phyloP scores from a whole-genome alignment of 2,797 vertebrate species.

The Clarias platycephalus region DNA sequence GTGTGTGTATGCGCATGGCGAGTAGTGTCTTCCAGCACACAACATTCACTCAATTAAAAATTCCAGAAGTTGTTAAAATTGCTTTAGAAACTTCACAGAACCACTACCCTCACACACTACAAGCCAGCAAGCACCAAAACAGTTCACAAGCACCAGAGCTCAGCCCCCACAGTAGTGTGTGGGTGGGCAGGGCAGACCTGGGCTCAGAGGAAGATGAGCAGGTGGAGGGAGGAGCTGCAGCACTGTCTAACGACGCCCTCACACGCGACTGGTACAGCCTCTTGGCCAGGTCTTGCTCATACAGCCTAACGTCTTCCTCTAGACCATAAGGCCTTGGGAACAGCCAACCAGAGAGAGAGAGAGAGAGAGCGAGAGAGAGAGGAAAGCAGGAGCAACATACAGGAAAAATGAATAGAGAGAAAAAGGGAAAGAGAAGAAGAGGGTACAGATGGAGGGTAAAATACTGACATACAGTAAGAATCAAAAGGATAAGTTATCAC shows the following conservation, averaged over 20 bases:
- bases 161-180: conserved; percentile 74
- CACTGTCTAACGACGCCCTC: conserved; percentile 77
- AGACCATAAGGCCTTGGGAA: conserved; percentile 80
- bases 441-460: conserved; percentile 49
- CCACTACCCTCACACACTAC: conserved; percentile 35
- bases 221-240: conserved; percentile 63
- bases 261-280: conserved; percentile 89
- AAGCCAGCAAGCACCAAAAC: conserved; percentile 63
- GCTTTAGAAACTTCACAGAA: conserved; percentile 25
- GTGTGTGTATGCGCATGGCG: no score
- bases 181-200: conserved; percentile 78
- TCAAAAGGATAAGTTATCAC: conserved; percentile 60
- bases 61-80: not conserved
- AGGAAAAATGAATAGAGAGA: conserved; percentile 53
- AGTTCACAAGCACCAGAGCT: conserved; percentile 55
- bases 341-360: conserved; percentile 52
- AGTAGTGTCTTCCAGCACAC: conserved; percentile 5
- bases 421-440: conserved; percentile 54
- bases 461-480: conserved; percentile 50
- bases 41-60: conserved; percentile 9
- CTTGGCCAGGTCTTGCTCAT: conserved; percentile 93
- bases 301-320: conserved; percentile 92
- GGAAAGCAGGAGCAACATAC: conserved; percentile 57
- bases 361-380: conserved; percentile 50
- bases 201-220: conserved; percentile 79